These are phyloP conservation scores for Montipora sp. DNA, from an alignment of 64 coral and sea anemone species.

Conservation along the genomic window DNA sequence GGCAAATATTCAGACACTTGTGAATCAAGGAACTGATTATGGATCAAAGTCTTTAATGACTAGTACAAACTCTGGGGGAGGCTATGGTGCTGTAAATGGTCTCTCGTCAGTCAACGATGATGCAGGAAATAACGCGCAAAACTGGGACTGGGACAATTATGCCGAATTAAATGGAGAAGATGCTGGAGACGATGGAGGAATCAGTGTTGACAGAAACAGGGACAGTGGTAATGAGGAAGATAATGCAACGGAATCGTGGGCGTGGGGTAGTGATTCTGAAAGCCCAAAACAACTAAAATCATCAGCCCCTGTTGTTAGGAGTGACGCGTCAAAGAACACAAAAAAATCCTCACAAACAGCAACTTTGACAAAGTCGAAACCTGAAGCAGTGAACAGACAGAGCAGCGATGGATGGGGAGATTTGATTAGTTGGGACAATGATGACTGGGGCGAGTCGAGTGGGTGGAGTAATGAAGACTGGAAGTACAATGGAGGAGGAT, in stretches of 20 bases:
- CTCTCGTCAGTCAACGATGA: constrained; percentile 18
- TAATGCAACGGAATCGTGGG: constrained; percentile 51
- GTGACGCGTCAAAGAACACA: neutral
- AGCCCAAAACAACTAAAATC: neutral
- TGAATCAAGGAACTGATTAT: constrained; percentile 68
- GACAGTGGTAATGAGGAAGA: constrained; percentile 8
- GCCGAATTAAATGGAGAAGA: constrained; percentile 24
- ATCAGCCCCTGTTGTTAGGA: neutral
- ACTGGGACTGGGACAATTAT: constrained; percentile 49
- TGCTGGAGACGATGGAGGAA: neutral
- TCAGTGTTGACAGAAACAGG: neutral
- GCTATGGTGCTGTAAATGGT: constrained; percentile 79
- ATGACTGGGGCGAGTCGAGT: constrained; percentile 77
- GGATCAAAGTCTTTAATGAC: constrained; percentile 53
- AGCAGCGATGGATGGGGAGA: constrained; percentile 45
- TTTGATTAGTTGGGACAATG: constrained; percentile 79
- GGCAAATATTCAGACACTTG: constrained; percentile 79
- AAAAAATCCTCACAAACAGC: neutral
- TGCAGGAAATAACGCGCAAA: neutral
- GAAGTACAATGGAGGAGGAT: constrained; percentile 39
- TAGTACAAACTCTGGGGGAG: constrained; percentile 48
- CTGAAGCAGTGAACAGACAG: constrained; percentile 45
- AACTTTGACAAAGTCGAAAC: neutral
- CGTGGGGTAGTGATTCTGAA: constrained; percentile 58
- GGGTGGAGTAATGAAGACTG: constrained; percentile 94